Conservation (phyloP, 2,797 vertebrate genomes). For the Acridotheres tristis region DNA sequence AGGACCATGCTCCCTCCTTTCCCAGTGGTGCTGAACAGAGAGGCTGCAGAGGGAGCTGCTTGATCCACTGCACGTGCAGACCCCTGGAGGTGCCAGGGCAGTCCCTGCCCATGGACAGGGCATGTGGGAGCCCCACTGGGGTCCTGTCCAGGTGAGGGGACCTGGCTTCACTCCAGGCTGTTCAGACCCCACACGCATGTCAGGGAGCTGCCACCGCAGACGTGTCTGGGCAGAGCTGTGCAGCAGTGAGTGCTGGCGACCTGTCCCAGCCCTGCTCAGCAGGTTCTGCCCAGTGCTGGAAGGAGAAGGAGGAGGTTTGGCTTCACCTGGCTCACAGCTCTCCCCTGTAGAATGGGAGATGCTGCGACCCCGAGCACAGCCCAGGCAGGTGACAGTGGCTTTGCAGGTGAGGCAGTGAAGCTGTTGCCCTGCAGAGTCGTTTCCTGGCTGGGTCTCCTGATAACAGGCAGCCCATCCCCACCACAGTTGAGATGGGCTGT, state of each 20-base stretch:
- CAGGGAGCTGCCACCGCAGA: background rate
- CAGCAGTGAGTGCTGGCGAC: background rate
- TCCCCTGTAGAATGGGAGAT: accelerated
- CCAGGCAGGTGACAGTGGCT: background rate
- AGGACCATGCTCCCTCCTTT: accelerated
- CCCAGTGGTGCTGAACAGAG: background rate
- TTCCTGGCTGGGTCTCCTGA: background rate
- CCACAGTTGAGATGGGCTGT: background rate
- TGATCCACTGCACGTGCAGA: accelerated
- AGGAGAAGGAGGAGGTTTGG: background rate
- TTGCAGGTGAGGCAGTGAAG: background rate
- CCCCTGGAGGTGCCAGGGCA: background rate
- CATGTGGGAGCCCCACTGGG: accelerated
- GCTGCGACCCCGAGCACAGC: background rate
- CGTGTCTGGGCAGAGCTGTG: background rate
- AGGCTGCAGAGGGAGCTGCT: background rate
- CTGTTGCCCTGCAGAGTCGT: background rate
- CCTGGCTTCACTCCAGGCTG: accelerated
- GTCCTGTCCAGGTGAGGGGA: background rate
- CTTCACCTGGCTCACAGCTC: background rate
- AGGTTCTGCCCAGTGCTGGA: background rate
- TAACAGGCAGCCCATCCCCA: background rate
- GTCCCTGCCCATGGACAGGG: background rate
- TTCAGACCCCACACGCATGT: background rate
- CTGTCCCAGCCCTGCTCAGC: background rate